phyloP scores from a whole-genome alignment of 1,140 invertebrate species.

The Saxidomus purpurata region DNA sequence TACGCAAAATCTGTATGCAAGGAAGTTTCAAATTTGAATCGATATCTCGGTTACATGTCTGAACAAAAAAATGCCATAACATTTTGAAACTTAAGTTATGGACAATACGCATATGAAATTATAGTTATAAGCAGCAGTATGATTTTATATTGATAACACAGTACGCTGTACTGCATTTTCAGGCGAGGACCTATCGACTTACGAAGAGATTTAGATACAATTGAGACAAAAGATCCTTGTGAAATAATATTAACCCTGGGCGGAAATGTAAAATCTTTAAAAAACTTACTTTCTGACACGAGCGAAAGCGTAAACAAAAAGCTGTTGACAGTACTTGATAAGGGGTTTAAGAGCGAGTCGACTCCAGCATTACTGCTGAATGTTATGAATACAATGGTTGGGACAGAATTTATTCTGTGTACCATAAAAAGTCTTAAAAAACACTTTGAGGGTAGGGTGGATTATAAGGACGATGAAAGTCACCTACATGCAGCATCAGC shows the following conservation, averaged over 20 bases:
- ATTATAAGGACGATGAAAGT: background rate
- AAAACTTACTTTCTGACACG: background rate
- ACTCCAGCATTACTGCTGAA: background rate
- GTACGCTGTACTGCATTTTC: too few relatives aligned
- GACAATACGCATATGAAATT: too few relatives aligned
- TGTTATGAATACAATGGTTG: background rate
- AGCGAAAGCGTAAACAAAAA: background rate
- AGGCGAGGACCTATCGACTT: too few relatives aligned
- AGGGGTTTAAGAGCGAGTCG: background rate
- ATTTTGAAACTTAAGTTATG: too few relatives aligned
- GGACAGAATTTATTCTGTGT: background rate
- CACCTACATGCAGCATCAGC: background rate
- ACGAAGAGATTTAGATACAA: background rate
- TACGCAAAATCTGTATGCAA: too few relatives aligned
- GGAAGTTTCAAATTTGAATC: too few relatives aligned
- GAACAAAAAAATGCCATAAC: too few relatives aligned
- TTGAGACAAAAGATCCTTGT: background rate
- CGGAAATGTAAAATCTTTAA: background rate
- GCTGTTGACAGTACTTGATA: background rate
- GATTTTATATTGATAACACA: too few relatives aligned
- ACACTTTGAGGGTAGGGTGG: background rate
- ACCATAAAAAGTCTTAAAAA: background rate
- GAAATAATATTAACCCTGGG: background rate
- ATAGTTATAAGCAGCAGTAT: too few relatives aligned
- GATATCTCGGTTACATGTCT: too few relatives aligned